Conservation (phyloP, 2,888 invertebrate species). For the Piscicola geometra region DNA sequence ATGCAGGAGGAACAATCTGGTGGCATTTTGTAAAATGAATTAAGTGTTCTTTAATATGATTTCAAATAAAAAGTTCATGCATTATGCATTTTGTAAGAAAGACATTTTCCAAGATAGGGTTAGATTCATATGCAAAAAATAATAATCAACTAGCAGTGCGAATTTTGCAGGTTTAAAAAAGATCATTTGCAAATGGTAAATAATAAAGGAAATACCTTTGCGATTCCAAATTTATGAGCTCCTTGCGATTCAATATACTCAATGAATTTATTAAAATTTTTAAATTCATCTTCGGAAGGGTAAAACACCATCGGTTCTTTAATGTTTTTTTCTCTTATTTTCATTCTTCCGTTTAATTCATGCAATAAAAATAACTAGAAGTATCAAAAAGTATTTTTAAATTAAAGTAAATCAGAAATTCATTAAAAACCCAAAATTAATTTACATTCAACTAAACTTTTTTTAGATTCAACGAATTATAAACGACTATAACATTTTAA, state of each 20-base stretch:
- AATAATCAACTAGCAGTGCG: background rate
- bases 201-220: conserved; percentile 65
- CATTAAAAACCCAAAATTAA: too few species aligned
- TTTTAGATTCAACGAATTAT: too few species aligned
- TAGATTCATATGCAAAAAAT: too few species aligned
- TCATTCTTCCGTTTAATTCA: too few species aligned
- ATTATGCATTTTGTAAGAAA: too few species aligned
- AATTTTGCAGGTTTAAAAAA: background rate
- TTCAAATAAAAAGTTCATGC: background rate
- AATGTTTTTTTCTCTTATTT: too few species aligned
- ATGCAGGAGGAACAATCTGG: conserved; percentile 85
- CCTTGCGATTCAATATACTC: conserved; percentile 84
- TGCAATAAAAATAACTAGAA: too few species aligned
- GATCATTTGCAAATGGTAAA: too few species aligned
- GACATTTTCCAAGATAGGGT: too few species aligned
- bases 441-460: background rate
- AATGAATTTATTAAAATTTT: conserved; percentile 84
- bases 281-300: conserved; percentile 94
- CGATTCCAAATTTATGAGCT: conserved; percentile 89
- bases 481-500: background rate
- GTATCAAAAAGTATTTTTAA: too few species aligned
- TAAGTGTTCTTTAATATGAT: background rate
- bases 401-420: too few species aligned
- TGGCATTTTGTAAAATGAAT: background rate
- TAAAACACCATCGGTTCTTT: conserved; percentile 63